Evolutionary conservation across 2,113 vertebrate species (phyloP).

Genomic region (Litocranius walleri): DNA sequence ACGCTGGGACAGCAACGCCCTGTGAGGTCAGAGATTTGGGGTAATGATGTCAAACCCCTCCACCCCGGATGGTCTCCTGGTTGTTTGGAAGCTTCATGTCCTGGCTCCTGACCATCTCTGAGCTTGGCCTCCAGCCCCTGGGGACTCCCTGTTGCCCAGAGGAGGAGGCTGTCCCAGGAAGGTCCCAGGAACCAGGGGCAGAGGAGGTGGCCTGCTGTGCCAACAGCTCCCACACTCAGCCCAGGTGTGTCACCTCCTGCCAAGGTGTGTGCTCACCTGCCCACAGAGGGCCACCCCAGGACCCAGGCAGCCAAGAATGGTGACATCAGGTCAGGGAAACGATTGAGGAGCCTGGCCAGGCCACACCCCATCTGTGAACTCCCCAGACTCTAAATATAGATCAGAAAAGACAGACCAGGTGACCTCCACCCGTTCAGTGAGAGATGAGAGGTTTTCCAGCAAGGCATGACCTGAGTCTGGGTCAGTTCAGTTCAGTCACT

Average conservation of each 20-base stretch:
- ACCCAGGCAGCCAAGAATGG: constrained; percentile 48
- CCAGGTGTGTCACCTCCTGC: not conserved
- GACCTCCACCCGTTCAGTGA: not conserved
- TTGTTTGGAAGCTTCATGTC: not conserved
- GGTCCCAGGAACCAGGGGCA: not conserved
- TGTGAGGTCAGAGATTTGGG: constrained; percentile 17
- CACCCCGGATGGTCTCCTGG: not conserved
- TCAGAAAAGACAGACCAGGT: not conserved
- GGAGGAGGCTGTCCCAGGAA: not conserved
- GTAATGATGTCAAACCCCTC: not conserved
- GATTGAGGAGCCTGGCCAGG: not conserved
- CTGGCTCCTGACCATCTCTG: not conserved
- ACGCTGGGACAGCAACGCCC: not conserved
- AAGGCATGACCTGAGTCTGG: not conserved
- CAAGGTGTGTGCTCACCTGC: constrained; percentile 34
- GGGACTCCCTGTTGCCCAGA: not conserved
- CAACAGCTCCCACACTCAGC: not conserved
- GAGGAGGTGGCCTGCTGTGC: not conserved
- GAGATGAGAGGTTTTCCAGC: not conserved
- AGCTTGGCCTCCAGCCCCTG: not conserved
- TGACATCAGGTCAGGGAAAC: constrained; percentile 1
- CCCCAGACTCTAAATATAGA: not conserved
- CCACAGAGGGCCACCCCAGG: constrained; percentile 46
- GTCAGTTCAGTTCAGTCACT: not conserved
- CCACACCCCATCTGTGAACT: not conserved